Evolutionary conservation across 2,113 vertebrate species (phyloP).

Genomic region (Talpa occidentalis): DNA sequence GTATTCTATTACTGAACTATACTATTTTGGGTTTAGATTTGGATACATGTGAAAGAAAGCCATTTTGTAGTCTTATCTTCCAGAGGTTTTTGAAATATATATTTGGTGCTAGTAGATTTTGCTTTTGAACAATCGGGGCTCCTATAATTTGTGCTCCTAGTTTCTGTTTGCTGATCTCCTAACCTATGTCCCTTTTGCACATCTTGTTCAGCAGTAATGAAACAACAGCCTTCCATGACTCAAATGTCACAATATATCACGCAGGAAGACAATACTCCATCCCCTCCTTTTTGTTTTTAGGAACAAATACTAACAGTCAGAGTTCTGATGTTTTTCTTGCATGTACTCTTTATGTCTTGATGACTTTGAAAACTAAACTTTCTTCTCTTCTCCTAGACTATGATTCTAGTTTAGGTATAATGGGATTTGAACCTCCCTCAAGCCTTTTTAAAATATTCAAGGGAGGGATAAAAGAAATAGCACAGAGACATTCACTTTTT

Average conservation of each 20-base stretch:
- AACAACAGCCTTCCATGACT: background rate
- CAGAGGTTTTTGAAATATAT: background rate
- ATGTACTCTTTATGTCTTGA: slow-evolving; percentile 37
- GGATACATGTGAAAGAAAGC: background rate
- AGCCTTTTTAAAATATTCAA: slow-evolving; percentile 80
- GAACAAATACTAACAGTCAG: background rate
- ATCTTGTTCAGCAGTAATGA: background rate
- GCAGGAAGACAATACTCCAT: background rate
- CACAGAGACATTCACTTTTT: slow-evolving; percentile 66
- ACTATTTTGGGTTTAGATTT: background rate
- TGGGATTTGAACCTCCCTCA: slow-evolving; percentile 75
- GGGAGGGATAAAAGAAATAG: slow-evolving; percentile 71
- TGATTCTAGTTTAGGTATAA: slow-evolving; percentile 79
- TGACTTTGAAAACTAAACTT: slow-evolving; percentile 78
- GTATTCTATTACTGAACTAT: background rate
- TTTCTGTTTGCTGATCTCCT: background rate
- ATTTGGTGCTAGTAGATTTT: background rate
- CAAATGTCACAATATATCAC: background rate
- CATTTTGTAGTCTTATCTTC: background rate
- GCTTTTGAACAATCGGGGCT: background rate
- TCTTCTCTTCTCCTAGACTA: slow-evolving; percentile 46
- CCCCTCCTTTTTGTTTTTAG: background rate
- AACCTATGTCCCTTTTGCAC: background rate
- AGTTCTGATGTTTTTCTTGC: background rate
- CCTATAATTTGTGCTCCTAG: background rate